A percentile compares a stretch with the other conserved stretches of the same genome.
These are phyloP conservation scores for Zeugodacus cucurbitae DNA, from an alignment of 1,140 invertebrate genomes.

Conservation along the genomic window DNA sequence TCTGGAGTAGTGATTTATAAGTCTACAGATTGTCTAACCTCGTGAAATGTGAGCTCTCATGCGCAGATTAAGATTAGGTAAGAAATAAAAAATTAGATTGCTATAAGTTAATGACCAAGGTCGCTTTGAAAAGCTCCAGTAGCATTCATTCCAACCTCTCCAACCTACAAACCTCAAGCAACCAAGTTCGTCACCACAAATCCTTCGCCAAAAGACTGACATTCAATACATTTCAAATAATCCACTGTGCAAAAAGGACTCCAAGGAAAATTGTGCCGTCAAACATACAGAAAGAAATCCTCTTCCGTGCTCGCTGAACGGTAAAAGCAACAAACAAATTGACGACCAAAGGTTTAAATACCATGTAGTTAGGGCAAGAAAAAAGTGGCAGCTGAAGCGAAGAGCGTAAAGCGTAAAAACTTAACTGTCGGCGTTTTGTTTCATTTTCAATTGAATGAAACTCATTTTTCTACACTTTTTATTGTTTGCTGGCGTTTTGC, in stretches of 20 bases:
- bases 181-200: too few relatives aligned
- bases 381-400: background rate
- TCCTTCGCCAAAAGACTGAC: too few relatives aligned
- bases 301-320: background rate
- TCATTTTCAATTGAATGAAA: slow-evolving; percentile 6
- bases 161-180: too few relatives aligned
- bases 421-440: background rate
- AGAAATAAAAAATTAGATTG: too few relatives aligned
- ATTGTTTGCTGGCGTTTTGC: slow-evolving; percentile 27
- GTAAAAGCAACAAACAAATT: background rate
- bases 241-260: background rate
- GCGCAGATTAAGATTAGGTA: too few relatives aligned
- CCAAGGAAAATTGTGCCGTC: background rate
- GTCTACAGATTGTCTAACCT: too few relatives aligned
- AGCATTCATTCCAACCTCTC: too few relatives aligned
- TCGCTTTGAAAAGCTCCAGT: too few relatives aligned
- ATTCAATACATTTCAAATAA: too few relatives aligned
- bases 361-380: background rate
- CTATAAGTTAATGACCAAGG: too few relatives aligned
- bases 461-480: background rate
- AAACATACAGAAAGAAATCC: background rate
- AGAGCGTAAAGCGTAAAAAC: background rate
- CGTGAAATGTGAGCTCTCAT: too few relatives aligned
- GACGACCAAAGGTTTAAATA: background rate
- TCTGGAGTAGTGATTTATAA: too few relatives aligned